Conservation (phyloP, 2,888 invertebrate genomes). For the Monoplex corrugatus region DNA sequence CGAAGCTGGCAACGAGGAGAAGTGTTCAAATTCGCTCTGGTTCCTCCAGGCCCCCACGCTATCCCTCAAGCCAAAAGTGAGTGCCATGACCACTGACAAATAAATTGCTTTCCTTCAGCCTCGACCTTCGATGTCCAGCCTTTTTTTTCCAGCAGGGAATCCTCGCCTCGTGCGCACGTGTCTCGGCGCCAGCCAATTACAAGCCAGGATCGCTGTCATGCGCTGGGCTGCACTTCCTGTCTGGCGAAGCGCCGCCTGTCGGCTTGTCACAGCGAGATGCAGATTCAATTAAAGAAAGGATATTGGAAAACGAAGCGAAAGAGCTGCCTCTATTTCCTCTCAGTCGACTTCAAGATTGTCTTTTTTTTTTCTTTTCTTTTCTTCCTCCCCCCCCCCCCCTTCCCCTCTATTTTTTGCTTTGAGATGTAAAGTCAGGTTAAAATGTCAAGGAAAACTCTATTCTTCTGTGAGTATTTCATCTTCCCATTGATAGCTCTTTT, state of each 20-base stretch:
- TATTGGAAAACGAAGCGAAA: conserved; percentile 52
- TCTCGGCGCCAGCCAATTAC: conserved; percentile 53
- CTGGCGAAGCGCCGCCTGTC: conserved; percentile 51
- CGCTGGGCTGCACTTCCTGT: conserved; percentile 57
- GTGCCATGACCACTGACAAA: conserved; percentile 54
- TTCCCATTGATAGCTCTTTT: not conserved
- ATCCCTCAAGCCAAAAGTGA: not conserved
- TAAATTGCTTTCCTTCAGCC: conserved; percentile 51
- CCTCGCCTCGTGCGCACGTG: conserved; percentile 49
- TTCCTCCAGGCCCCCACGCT: not conserved
- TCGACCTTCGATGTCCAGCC: conserved; percentile 37
- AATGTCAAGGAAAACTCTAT: not conserved
- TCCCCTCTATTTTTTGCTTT: not conserved
- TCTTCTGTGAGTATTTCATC: not conserved
- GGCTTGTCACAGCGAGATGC: conserved; percentile 57
- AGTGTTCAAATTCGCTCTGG: not conserved
- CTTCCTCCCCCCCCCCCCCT: not conserved
- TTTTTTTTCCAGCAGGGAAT: not conserved
- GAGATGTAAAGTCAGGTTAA: not conserved
- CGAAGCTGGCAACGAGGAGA: not conserved
- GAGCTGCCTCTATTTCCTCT: conserved; percentile 40
- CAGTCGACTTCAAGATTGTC: not conserved
- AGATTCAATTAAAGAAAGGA: conserved; percentile 58
- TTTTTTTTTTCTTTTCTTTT: not conserved
- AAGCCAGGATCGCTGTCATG: conserved; percentile 50